Evolutionary conservation across 2,888 invertebrate genomes (phyloP), one percentile per base, ranked within the genome.

Genomic region (Ariolimax columbianus): DNA sequence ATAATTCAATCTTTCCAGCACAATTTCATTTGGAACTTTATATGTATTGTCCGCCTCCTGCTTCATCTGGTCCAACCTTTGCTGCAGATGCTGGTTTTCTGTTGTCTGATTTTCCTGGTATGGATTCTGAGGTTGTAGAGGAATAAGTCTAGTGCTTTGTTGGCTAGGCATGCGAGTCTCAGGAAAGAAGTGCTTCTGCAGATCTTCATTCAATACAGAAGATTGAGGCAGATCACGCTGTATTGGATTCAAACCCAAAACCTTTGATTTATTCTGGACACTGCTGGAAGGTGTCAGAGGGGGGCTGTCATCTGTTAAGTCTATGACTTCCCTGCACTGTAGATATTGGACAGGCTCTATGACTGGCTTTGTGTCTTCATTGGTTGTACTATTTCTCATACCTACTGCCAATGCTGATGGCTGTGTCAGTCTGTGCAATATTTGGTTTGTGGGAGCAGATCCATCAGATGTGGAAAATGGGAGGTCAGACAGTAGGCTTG

Each of bases 271-370:
- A n/a, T 1, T 72, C n/a, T 33, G 7, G 0, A n/a, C 33, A 72
- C 23, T 51, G 14, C n/a, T 59, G 14, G 63, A 47, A 11, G 73
- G 82, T 75, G 82, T 36, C 26, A 47, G 23, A 3, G 77, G 83
- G 2, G 68, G 47, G n/a, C 68, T 77, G 38, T 83, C 83, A 47
- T 68, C 68, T n/a, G 83, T 83, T 47, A 83, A 51, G 30, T 83
- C 83, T 36, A 83, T 83, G 47, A 83, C 55, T 55, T 83, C 83
- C 17, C 51, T 66, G 33, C 77, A 63, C 63, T 82, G 55, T 33
- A 82, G 40, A 59, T 82, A 63, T 1, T 38, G 26, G 63, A 75
- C 33, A 38, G 55, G 72, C 7, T 73, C 59, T 36, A 59, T 4
- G 6, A 26, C 33, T 6, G 82, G 55, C 19, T 72, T 82, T 23